Percentiles rank a stretch among this genome's conserved stretches.
phyloP scores from a whole-genome alignment of 35 echinoderm and acorn worm species.

The Ophioderma brevispina region DNA sequence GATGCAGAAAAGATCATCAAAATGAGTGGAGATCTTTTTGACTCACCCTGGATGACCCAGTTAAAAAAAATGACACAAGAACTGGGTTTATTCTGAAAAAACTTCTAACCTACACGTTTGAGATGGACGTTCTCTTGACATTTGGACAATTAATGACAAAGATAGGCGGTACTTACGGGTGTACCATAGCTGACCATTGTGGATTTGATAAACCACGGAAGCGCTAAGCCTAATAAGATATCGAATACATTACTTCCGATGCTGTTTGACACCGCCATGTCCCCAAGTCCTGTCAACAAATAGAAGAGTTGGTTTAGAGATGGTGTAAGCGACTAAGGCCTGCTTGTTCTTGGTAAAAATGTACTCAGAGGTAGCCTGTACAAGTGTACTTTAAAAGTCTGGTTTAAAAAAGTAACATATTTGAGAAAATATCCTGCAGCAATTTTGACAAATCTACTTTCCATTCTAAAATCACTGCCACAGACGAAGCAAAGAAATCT shows the following conservation, averaged over 20 bases:
- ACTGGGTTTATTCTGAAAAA: neutral
- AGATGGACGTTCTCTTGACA: too few relatives aligned
- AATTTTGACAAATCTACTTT: too few relatives aligned
- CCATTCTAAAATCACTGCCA: too few relatives aligned
- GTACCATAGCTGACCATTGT: conserved; percentile 57
- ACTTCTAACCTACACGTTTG: too few relatives aligned
- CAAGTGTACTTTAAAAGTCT: too few relatives aligned
- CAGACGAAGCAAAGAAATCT: too few relatives aligned
- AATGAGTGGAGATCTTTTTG: neutral
- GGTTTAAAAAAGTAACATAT: too few relatives aligned
- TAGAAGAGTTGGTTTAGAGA: too few relatives aligned
- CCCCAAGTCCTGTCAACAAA: conserved; percentile 92
- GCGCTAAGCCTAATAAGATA: conserved; percentile 86
- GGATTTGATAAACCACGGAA: conserved; percentile 98
- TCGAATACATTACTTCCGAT: conserved; percentile 99
- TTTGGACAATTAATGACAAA: neutral
- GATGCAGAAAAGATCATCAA: neutral
- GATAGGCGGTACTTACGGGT: conserved; percentile 44
- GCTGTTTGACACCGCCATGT: conserved; percentile 99
- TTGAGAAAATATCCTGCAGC: too few relatives aligned
- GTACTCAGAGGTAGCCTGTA: too few relatives aligned
- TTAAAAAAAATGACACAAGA: neutral
- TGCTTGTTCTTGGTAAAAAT: too few relatives aligned
- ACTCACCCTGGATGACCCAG: neutral
- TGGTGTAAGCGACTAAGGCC: too few relatives aligned